Percentiles rank a stretch among this genome's conserved stretches.
Conservation (phyloP, 2,797 vertebrate species). For the Cossypha polioptera region DNA sequence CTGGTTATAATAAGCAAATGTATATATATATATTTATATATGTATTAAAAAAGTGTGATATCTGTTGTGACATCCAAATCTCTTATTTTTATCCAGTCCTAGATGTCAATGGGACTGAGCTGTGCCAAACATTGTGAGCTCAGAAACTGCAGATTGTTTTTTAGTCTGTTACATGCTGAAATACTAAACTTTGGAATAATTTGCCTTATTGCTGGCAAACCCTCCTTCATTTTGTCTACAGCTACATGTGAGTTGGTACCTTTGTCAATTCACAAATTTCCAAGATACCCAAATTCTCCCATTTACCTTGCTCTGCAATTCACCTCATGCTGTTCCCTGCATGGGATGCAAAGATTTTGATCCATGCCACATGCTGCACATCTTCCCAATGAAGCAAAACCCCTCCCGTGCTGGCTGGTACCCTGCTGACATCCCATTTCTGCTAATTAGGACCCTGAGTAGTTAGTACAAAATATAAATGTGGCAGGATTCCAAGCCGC, state of each 20-base stretch:
- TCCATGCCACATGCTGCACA: constrained; percentile 58
- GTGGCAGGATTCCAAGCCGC: constrained; percentile 28
- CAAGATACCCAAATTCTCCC: neutral
- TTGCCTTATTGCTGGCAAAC: neutral
- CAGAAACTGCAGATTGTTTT: neutral
- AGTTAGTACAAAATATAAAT: constrained; percentile 38
- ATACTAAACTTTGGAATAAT: neutral
- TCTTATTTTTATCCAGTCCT: neutral
- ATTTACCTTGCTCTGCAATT: constrained; percentile 57
- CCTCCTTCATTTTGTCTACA: neutral
- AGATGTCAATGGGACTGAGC: neutral
- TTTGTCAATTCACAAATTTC: constrained; percentile 33
- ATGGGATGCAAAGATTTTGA: constrained; percentile 52
- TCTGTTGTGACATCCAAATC: neutral
- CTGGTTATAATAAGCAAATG: neutral
- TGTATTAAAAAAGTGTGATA: neutral
- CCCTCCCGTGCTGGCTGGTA: constrained; percentile 51
- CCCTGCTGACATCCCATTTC: constrained; percentile 63
- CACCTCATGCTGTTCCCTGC: constrained; percentile 54
- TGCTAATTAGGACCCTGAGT: constrained; percentile 63
- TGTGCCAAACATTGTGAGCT: neutral
- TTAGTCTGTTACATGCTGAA: neutral
- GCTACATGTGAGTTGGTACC: neutral
- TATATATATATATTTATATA: neutral
- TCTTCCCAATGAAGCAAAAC: constrained; percentile 50